Evolutionary conservation across 2,797 vertebrate species (phyloP), one percentile per base, ranked within the genome.

Genomic region (Manis pentadactyla): DNA sequence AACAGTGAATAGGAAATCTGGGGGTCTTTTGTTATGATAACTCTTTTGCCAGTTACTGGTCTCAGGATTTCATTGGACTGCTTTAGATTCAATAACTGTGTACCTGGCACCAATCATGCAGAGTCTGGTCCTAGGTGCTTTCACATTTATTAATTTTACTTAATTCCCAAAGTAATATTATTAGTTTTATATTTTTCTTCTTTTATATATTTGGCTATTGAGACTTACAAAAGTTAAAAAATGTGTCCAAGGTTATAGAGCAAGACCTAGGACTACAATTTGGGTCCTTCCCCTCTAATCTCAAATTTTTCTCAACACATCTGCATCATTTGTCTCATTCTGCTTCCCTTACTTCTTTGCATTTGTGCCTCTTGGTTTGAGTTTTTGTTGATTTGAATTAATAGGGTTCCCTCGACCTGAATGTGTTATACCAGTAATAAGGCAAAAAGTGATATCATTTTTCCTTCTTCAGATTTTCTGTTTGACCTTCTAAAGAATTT

Each of bases 311-410:
- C 82, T 82, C 61, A 42, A 39, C 74, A 19, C 18, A 63, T 42
- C 39, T 61, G 27, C 25, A 61, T 78, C 59, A 15, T 55, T 66
- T 61, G 0, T 23, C 10, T 79, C 27, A 34, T 53, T 74, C 69
- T 92, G 51, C n/a, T 82, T 7, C 64, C 71, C 63, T 89, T 53
- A 7, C 57, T 88, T 61, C 75, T 95, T 39, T 75, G 57, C 49
- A 64, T 63, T 86, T 86, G n/a, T 59, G 10, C 69, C 10, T 37
- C 27, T 31, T 63, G 9, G 39, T 83, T 91, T 93, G 55, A 61
- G n/a, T 79, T 73, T 89, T 85, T 57, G 14, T 79, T 49, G 19
- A 55, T 64, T 15, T 93, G 46, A 93, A 93, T 85, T 63, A 73
- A 73, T 73, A 73, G 11, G 31, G 9, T 73, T 86, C 66, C 37